phyloP scores from a whole-genome alignment of 2,888 invertebrate species.

The Sepiola atlantica region DNA sequence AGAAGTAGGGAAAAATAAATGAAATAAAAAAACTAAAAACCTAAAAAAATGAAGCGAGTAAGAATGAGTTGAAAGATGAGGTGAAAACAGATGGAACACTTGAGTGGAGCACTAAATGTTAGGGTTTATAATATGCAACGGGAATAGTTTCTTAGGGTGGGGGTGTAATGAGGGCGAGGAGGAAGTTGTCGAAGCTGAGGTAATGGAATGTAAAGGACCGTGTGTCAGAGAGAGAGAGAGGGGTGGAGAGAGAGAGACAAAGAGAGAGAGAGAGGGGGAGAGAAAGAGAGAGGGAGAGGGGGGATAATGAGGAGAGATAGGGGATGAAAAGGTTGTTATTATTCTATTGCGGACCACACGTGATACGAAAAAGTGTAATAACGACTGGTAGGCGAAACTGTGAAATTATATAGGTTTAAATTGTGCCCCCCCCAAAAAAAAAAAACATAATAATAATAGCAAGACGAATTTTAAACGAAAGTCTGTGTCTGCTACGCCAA shows the following conservation, averaged over 20 bases:
- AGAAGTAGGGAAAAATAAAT: not conserved
- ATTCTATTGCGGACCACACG: too few species aligned
- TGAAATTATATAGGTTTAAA: too few species aligned
- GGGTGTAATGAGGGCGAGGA: not conserved
- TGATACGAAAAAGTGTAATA: too few species aligned
- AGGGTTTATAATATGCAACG: not conserved
- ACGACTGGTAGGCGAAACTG: too few species aligned
- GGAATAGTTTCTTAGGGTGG: not conserved
- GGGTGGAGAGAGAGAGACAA: too few species aligned
- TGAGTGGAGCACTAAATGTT: not conserved
- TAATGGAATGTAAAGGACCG: not conserved
- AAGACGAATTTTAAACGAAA: too few species aligned
- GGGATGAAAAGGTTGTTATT: too few species aligned
- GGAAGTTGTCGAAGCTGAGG: not conserved
- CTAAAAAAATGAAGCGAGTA: not conserved
- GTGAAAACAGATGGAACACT: not conserved
- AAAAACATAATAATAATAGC: too few species aligned
- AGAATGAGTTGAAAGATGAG: constrained; percentile 18
- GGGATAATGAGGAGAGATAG: not conserved
- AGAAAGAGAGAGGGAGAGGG: not conserved
- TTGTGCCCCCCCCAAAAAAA: too few species aligned
- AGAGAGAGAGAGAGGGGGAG: too few species aligned
- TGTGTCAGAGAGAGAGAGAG: not conserved
- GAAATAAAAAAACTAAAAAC: not conserved
- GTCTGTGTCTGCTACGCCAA: too few species aligned